Conservation (phyloP, 2,113 vertebrate species). For the Rissa tridactyla region DNA sequence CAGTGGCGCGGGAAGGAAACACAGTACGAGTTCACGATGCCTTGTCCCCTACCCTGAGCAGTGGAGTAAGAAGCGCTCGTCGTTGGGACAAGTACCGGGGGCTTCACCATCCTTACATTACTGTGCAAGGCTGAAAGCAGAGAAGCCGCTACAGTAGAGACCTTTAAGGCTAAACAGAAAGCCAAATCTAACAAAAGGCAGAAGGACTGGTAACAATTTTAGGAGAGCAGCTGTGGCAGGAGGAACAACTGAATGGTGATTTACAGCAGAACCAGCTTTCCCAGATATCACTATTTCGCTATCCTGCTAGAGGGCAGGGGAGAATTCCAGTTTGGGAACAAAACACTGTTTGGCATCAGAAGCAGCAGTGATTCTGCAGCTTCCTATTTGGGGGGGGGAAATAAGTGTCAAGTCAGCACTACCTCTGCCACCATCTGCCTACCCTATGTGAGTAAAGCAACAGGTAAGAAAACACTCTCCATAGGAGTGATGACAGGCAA, state of each 20-base stretch:
- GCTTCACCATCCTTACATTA: accelerated
- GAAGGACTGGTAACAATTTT: neutral
- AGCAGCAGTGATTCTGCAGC: neutral
- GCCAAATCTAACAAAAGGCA: neutral
- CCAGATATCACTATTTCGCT: neutral
- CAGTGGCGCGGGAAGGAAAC: neutral
- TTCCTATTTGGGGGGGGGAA: neutral
- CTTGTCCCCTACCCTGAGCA: neutral
- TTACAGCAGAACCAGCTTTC: neutral
- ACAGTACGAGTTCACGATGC: neutral
- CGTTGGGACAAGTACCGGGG: neutral
- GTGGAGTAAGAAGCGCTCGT: neutral
- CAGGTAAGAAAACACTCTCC: neutral
- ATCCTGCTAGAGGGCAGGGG: neutral
- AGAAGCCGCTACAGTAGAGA: neutral
- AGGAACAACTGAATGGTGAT: neutral
- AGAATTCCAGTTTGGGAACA: neutral
- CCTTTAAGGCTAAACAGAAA: neutral
- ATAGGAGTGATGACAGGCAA: neutral
- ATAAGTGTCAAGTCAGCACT: neutral
- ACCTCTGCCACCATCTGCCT: neutral
- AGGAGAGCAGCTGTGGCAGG: neutral
- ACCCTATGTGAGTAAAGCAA: neutral
- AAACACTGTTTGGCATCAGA: neutral
- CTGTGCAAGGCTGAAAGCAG: neutral